Evolutionary conservation across 2,113 vertebrate genomes (phyloP).

Genomic region (Xiphorhynchus elegans): DNA sequence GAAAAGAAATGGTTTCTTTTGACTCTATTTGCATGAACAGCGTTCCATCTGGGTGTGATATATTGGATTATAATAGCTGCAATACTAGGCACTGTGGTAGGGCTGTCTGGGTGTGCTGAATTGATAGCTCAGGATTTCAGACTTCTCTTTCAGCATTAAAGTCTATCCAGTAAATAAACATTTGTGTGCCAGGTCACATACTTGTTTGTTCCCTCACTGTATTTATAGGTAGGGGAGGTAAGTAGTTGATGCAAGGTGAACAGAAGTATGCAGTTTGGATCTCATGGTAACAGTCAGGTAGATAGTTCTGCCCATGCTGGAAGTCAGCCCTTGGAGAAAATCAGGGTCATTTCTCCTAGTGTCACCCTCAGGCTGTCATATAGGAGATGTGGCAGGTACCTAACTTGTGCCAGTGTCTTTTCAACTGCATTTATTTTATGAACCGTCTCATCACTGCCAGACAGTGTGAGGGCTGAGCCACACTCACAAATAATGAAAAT

Average conservation of each 20-base stretch:
- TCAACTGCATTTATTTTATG: background rate
- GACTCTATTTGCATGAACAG: background rate
- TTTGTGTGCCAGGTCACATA: background rate
- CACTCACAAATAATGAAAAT: background rate
- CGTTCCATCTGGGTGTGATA: background rate
- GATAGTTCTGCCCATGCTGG: background rate
- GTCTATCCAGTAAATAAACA: background rate
- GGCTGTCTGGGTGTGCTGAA: background rate
- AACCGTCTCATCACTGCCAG: background rate
- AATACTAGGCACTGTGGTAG: background rate
- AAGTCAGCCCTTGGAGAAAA: background rate
- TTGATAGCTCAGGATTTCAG: background rate
- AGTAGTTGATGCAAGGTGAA: background rate
- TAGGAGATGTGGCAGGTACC: background rate
- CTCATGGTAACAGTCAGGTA: background rate
- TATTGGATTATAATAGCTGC: background rate
- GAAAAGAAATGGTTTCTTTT: background rate
- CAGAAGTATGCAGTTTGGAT: background rate
- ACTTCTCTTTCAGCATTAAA: background rate
- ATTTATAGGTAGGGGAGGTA: background rate
- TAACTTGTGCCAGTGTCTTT: background rate
- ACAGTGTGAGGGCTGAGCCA: background rate
- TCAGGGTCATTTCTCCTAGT: background rate
- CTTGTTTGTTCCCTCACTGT: background rate
- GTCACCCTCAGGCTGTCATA: background rate